Base-by-base conservation (phyloP, 2,113 vertebrate genomes). In the Pogona vitticeps region DNA sequence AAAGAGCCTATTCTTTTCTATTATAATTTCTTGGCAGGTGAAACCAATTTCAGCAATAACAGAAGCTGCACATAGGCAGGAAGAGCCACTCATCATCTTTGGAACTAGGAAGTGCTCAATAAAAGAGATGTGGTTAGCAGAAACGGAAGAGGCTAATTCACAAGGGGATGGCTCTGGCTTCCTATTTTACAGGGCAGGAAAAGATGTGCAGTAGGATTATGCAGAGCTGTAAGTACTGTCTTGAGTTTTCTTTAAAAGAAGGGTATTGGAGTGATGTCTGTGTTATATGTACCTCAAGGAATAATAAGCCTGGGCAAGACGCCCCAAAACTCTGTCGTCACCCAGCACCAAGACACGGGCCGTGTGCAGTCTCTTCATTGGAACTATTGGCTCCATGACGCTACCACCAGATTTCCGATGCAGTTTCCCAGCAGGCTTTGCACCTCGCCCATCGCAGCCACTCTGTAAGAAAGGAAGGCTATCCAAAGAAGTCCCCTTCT, bases 341-440 rank as follows among this genome's bases (percentile, higher is more conserved):
- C 98, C 98, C 93, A 99, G 96, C 82, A 97, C 92, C 52, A 99
- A 94, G 6, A 99, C 94, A 61, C 97, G 97, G 46, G 98, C 98
- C 0, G 97, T 99, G 87, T 97, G 97, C 36, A 97, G 94, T 76
- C 94, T 96, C 88, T 97, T 97, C 59, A 95, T 91, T 0, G 95
- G 97, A 17, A 90, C 91, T 23, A 97, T 86, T 1, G 96, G 86
- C 80, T 91, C 94, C 0, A 83, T 67, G 0, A 75, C 6, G 42
- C 9, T 83, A 2, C 90, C 88, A 68, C 97, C 97, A 0, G 93
- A 89, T 58, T 94, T 95, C 87, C 95, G 94, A 89, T 97, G 97
- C 33, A 95, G 91, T 36, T 95, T 96, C 2, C 9, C 91, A 0
- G 76, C 4, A 2, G 36, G 1, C 40, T 84, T 92, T 0, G 8